phyloP scores from a whole-genome alignment of 2,797 vertebrate species.

The Presbytis comata region DNA sequence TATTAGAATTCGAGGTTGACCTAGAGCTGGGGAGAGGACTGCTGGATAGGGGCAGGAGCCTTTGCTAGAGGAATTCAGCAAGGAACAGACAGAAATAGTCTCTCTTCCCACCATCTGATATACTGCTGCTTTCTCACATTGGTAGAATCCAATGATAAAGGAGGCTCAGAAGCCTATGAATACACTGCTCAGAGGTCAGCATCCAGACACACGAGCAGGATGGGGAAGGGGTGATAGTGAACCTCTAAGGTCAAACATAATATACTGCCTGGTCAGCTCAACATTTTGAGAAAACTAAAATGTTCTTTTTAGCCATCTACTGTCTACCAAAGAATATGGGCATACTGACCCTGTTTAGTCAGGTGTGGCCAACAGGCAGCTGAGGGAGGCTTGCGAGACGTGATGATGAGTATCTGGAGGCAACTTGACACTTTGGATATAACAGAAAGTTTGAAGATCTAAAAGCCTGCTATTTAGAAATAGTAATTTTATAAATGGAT shows the following conservation, averaged over 20 bases:
- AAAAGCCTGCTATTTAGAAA: constrained; percentile 50
- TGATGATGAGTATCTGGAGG: background rate
- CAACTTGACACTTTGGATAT: background rate
- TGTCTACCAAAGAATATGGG: background rate
- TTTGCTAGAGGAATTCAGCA: background rate
- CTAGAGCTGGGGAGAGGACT: background rate
- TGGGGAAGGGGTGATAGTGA: background rate
- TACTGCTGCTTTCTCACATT: too few relatives aligned
- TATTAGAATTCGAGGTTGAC: background rate
- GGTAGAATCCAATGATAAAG: background rate
- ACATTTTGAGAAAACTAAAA: background rate
- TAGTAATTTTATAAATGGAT: constrained; percentile 67
- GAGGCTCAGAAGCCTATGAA: background rate
- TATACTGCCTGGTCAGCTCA: background rate
- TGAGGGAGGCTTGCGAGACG: background rate
- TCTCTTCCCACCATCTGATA: background rate
- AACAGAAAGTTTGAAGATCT: constrained; percentile 33
- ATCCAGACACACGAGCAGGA: background rate
- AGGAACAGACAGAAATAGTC: background rate
- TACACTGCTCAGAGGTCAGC: background rate
- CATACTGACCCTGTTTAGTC: background rate
- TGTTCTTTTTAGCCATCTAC: background rate
- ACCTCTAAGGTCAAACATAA: background rate
- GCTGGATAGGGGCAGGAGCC: background rate
- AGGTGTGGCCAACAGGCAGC: background rate